Evolutionary conservation across 2,888 invertebrate species (phyloP).

Genomic region (Yponomeuta sedellus): DNA sequence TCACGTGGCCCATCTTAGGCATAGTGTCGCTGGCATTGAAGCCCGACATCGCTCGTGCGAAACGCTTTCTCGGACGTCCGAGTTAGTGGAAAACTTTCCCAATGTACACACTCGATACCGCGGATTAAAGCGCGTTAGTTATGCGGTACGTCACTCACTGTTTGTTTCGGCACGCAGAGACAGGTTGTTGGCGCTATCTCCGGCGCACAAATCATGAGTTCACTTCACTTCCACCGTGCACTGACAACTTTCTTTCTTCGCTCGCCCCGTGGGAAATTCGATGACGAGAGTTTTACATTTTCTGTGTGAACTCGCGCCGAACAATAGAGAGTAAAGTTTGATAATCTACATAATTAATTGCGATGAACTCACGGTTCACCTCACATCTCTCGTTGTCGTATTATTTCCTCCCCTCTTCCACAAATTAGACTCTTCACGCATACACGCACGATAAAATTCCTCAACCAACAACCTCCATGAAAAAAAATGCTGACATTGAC

Average conservation of each 20-base stretch:
- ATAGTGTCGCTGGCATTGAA: conserved; percentile 63
- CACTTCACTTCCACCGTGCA: neutral
- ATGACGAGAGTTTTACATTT: conserved; percentile 48
- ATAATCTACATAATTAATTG: conserved; percentile 60
- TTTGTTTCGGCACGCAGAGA: conserved; percentile 31
- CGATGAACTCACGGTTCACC: conserved; percentile 28
- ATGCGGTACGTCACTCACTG: conserved; percentile 29
- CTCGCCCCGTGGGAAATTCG: conserved; percentile 48
- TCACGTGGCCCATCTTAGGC: conserved; percentile 69
- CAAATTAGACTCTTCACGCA: too few relatives aligned
- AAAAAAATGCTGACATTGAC: neutral
- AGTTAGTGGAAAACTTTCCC: conserved; percentile 9
- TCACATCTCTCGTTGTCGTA: conserved; percentile 22
- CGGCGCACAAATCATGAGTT: conserved; percentile 9
- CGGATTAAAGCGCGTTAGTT: conserved; percentile 23
- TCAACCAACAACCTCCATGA: neutral
- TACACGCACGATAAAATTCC: conserved; percentile 20
- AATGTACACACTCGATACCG: conserved; percentile 20
- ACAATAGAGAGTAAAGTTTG: conserved; percentile 55
- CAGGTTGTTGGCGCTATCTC: conserved; percentile 20
- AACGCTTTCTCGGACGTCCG: conserved; percentile 20
- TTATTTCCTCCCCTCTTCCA: conserved; percentile 39
- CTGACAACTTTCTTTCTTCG: conserved; percentile 54
- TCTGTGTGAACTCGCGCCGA: conserved; percentile 47
- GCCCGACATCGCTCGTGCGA: conserved; percentile 47